These are phyloP conservation scores for Propsilocerus akamusi DNA, from an alignment of 1,140 invertebrate genomes.

Conservation along the genomic window DNA sequence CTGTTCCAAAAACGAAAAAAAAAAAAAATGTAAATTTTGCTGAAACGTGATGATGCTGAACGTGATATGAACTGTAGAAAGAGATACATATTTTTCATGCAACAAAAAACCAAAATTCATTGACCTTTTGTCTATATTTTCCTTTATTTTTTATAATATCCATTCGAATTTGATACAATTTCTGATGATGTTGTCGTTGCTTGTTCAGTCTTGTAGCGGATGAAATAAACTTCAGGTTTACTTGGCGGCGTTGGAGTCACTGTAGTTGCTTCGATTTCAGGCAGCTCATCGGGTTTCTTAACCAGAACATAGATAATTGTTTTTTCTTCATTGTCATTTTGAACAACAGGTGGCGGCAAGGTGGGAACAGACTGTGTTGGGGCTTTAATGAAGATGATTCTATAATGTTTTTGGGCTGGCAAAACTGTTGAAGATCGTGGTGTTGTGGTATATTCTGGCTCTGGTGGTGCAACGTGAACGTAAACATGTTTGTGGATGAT, in stretches of 20 bases:
- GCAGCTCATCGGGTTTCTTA: slow-evolving; percentile 51
- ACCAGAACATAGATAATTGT: slow-evolving; percentile 62
- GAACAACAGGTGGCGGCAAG: slow-evolving; percentile 32
- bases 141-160: neutral
- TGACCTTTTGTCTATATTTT: neutral
- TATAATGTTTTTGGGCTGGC: slow-evolving; percentile 52
- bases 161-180: neutral
- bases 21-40: neutral
- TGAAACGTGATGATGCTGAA: neutral
- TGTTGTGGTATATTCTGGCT: slow-evolving; percentile 49
- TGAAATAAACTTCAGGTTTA: slow-evolving; percentile 67
- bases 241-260: slow-evolving; percentile 44
- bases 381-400: slow-evolving; percentile 66
- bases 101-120: neutral
- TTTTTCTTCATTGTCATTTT: slow-evolving; percentile 49
- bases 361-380: slow-evolving; percentile 45
- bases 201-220: slow-evolving; percentile 60
- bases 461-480: slow-evolving; percentile 68
- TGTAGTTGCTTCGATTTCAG: slow-evolving; percentile 49
- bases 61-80: neutral
- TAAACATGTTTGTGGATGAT: slow-evolving; percentile 73
- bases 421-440: slow-evolving; percentile 26
- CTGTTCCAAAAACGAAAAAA: neutral
- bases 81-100: neutral
- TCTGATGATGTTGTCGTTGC: slow-evolving; percentile 14